Evolutionary conservation across 1,140 invertebrate genomes (phyloP).

Genomic region (Lepidotrigona ventralis): DNA sequence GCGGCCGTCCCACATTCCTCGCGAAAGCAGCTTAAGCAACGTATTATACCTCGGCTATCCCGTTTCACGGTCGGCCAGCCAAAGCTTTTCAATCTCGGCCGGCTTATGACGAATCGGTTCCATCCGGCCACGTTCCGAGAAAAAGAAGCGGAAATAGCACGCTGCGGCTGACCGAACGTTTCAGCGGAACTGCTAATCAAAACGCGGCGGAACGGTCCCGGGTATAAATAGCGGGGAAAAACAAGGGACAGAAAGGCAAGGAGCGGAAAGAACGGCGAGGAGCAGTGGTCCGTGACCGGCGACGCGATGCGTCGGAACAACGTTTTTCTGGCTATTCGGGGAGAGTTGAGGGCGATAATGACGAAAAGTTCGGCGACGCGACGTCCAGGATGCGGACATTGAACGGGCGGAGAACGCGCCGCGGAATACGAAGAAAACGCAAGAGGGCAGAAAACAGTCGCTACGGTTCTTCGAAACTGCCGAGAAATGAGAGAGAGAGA

Average conservation of each 20-base stretch:
- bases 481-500: slow-evolving; percentile 26
- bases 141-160: not conserved
- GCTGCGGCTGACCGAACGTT: slow-evolving; percentile 25
- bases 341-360: slow-evolving; percentile 64
- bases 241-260: slow-evolving; percentile 1
- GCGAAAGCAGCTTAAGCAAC: not conserved
- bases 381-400: slow-evolving; percentile 32
- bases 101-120: slow-evolving; percentile 14
- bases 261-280: slow-evolving; percentile 18
- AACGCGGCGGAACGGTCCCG: slow-evolving; percentile 43
- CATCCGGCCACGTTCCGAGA: not conserved
- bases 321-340: slow-evolving; percentile 51
- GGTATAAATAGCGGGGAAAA: slow-evolving; percentile 47
- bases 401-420: slow-evolving; percentile 14
- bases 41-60: not conserved
- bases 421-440: slow-evolving; percentile 55
- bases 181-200: slow-evolving; percentile 48
- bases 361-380: slow-evolving; percentile 65
- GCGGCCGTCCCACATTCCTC: not conserved
- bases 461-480: slow-evolving; percentile 69
- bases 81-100: slow-evolving; percentile 26
- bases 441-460: slow-evolving; percentile 61
- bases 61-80: not conserved
- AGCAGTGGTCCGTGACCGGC: slow-evolving; percentile 40
- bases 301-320: slow-evolving; percentile 27